A percentile compares a stretch with the other conserved stretches of the same genome.
phyloP scores from a whole-genome alignment of 1,140 invertebrate genomes.

The Panonychus citri region DNA sequence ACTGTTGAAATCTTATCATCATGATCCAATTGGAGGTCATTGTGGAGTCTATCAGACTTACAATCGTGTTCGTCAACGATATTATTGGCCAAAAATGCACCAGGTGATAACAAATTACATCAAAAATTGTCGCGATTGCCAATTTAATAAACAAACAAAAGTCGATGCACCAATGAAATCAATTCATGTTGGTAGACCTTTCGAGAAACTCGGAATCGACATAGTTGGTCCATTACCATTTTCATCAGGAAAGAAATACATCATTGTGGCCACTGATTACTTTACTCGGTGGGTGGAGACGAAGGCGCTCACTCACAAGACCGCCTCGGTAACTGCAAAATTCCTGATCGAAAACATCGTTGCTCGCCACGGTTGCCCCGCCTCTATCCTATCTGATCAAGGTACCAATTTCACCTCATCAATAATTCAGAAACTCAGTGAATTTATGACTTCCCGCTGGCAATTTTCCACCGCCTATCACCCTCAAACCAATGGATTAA shows the following conservation, averaged over 20 bases:
- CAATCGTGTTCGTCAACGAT: neutral
- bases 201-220: conserved; percentile 16
- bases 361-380: conserved; percentile 18
- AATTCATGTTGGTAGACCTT: conserved; percentile 6
- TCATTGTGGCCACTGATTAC: conserved; percentile 16
- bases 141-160: neutral
- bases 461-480: too few species aligned
- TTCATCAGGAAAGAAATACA: conserved; percentile 15
- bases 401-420: too few species aligned
- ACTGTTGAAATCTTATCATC: neutral
- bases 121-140: neutral
- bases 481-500: too few species aligned
- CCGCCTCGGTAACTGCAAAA: neutral
- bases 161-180: neutral
- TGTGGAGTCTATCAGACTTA: conserved; percentile 1
- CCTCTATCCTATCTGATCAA: too few species aligned
- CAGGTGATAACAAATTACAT: neutral
- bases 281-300: conserved; percentile 16
- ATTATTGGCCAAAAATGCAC: neutral
- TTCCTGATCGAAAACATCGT: conserved; percentile 20
- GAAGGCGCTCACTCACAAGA: conserved; percentile 9
- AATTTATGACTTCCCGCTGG: too few species aligned
- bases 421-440: too few species aligned
- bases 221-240: conserved; percentile 13
- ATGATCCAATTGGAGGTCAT: conserved; percentile 2